A percentile compares a stretch with the other conserved stretches of the same genome.
Evolutionary conservation across 2,797 vertebrate species (phyloP).

Genomic region (Paramormyrops hopkinsi): DNA sequence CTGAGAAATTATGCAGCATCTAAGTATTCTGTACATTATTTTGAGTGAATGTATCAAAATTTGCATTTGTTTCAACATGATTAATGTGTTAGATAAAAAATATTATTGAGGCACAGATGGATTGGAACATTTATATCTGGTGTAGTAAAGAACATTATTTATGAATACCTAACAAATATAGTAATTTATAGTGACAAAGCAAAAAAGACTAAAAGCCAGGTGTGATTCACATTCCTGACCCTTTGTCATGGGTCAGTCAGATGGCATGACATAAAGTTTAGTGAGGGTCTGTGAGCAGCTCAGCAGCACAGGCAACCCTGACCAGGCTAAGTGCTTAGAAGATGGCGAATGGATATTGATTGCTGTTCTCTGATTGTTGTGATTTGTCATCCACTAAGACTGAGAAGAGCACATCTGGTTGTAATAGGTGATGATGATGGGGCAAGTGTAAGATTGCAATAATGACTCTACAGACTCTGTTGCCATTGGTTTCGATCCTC

Average conservation of each 20-base stretch:
- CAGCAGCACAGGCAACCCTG: not conserved
- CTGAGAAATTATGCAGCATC: not conserved
- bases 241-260: not conserved
- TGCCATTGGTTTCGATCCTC: not conserved
- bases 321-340: not conserved
- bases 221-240: not conserved
- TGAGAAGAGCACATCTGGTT: not conserved
- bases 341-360: not conserved
- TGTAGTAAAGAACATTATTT: not conserved
- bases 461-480: not conserved
- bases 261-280: not conserved
- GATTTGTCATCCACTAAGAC: not conserved
- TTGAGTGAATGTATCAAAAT: not conserved
- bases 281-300: not conserved
- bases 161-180: not conserved
- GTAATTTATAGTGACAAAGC: not conserved
- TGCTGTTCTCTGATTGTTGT: not conserved
- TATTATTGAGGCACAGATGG: not conserved
- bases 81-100: not conserved
- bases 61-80: not conserved
- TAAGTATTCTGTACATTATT: not conserved
- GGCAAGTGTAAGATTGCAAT: not conserved
- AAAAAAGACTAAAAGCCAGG: not conserved
- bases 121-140: not conserved
- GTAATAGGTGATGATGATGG: not conserved